Conservation (phyloP, 1,140 invertebrate genomes). For the Camponotus floridanus region DNA sequence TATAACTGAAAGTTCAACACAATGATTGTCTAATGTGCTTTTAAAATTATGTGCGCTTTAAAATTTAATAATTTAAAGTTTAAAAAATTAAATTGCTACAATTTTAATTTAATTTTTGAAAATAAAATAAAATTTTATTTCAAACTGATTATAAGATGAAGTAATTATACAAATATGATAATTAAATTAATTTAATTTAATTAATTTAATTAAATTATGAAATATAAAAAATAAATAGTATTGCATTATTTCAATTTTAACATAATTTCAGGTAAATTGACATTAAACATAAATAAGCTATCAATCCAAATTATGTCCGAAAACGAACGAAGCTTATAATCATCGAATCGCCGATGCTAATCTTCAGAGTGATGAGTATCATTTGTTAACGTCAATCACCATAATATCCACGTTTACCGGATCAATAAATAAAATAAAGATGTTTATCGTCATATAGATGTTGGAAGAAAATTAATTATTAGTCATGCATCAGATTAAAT, state of each 20-base stretch:
- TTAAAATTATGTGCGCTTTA: too few relatives aligned
- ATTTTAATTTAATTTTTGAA: background rate
- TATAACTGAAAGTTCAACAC: background rate
- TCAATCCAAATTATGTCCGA: conserved; percentile 62
- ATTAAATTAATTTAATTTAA: too few relatives aligned
- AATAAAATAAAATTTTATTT: background rate
- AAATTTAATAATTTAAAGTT: background rate
- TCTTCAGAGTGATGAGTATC: conserved; percentile 71
- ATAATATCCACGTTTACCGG: conserved; percentile 16
- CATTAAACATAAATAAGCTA: conserved; percentile 40
- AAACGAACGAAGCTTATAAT: conserved; percentile 70
- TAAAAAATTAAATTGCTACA: background rate
- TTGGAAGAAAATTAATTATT: conserved; percentile 4
- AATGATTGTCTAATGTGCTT: background rate
- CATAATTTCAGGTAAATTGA: background rate
- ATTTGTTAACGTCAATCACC: conserved; percentile 68
- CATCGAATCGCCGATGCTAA: conserved; percentile 65
- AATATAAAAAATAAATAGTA: background rate
- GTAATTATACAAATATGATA: background rate
- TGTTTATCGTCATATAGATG: conserved; percentile 8
- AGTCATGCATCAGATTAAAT: background rate
- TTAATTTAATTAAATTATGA: background rate
- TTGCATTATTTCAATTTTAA: background rate
- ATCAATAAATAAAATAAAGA: conserved; percentile 66
- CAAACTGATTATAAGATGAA: background rate